Evolutionary conservation across 2,113 vertebrate genomes (phyloP).

Genomic region (Telmatochromis sp.): DNA sequence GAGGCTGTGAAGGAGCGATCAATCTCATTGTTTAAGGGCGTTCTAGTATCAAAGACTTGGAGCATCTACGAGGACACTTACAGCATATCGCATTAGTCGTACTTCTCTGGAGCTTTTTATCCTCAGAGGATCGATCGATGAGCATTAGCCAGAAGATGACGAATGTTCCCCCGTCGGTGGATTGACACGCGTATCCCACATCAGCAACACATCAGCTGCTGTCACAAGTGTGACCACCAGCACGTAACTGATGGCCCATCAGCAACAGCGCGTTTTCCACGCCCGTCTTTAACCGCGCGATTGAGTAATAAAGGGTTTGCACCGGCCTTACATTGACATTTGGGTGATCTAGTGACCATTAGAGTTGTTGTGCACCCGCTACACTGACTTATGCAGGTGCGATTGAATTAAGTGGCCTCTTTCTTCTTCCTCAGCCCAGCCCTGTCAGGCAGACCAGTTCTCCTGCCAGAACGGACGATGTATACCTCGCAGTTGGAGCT

Average conservation of each 20-base stretch:
- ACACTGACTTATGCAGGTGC: conserved; percentile 31
- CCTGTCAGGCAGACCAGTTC: conserved; percentile 86
- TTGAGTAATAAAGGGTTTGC: conserved; percentile 38
- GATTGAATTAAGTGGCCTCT: conserved; percentile 40
- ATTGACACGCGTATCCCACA: conserved; percentile 43
- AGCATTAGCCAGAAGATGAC: conserved; percentile 50
- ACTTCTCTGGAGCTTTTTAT: conserved; percentile 34
- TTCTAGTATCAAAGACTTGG: conserved; percentile 24
- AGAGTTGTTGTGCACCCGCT: conserved; percentile 2
- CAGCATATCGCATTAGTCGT: background rate
- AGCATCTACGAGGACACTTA: conserved; percentile 9
- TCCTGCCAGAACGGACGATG: conserved; percentile 90
- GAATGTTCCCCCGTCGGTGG: conserved; percentile 34
- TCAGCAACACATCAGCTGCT: background rate
- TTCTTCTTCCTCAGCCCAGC: conserved; percentile 72
- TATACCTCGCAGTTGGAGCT: conserved; percentile 84
- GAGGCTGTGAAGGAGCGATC: background rate
- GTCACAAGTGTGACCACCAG: background rate
- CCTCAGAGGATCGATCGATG: conserved; percentile 51
- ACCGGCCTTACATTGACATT: conserved; percentile 9
- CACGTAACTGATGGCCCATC: conserved; percentile 7
- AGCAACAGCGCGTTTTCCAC: background rate
- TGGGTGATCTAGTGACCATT: conserved; percentile 40
- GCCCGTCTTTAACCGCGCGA: background rate
- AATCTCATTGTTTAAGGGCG: background rate